Evolutionary conservation across 2,797 vertebrate species (phyloP).

Genomic region (Gephyroberyx darwinii): DNA sequence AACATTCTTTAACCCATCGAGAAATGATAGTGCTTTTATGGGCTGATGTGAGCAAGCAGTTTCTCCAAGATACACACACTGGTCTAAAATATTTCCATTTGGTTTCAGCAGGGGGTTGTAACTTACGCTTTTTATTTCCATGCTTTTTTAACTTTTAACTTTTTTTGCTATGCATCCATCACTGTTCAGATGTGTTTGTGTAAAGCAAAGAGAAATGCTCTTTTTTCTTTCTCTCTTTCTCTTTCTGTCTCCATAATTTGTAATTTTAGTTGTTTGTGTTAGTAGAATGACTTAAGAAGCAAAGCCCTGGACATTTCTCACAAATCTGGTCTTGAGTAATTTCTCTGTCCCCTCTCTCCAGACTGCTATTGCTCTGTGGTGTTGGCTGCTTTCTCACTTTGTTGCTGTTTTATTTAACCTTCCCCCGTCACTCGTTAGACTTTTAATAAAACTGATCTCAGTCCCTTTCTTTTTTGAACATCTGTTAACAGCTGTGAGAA

Average conservation of each 20-base stretch:
- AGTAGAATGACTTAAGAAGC: constrained; percentile 44
- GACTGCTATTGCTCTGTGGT: constrained; percentile 34
- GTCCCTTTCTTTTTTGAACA: constrained; percentile 49
- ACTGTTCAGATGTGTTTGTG: too few species aligned
- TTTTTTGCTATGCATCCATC: too few species aligned
- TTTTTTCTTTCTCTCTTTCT: neutral
- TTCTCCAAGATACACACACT: constrained; percentile 33
- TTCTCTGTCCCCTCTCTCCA: constrained; percentile 17
- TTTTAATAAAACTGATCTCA: constrained; percentile 71
- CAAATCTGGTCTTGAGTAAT: constrained; percentile 52
- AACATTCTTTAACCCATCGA: neutral
- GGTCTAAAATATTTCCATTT: constrained; percentile 5
- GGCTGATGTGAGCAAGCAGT: constrained; percentile 32
- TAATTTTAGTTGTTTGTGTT: constrained; percentile 44
- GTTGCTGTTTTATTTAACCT: constrained; percentile 63
- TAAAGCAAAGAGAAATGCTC: too few species aligned
- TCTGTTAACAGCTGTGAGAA: constrained; percentile 71
- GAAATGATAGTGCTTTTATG: constrained; percentile 42
- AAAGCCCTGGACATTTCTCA: constrained; percentile 37
- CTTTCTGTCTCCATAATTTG: neutral
- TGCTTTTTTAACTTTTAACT: neutral
- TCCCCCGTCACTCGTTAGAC: constrained; percentile 58
- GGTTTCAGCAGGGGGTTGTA: neutral
- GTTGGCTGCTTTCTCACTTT: constrained; percentile 59
- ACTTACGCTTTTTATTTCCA: neutral